Conservation (phyloP, 2,113 vertebrate genomes). For the Corvus hawaiiensis region DNA sequence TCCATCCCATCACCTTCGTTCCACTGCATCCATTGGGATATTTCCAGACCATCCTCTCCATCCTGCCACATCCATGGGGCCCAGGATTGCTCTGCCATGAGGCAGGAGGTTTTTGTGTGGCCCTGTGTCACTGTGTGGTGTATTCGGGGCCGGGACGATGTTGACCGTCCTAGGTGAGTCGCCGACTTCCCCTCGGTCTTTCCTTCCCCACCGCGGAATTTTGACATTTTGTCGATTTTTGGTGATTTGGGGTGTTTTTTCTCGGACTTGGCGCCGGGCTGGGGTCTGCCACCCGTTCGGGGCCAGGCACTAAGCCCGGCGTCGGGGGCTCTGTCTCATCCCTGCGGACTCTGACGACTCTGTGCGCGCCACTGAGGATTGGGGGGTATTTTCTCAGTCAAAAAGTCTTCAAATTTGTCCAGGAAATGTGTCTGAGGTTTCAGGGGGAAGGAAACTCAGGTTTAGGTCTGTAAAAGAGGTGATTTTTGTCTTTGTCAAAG, state of each 20-base stretch:
- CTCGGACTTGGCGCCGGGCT: background rate
- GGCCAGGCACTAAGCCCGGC: accelerated
- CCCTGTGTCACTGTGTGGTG: background rate
- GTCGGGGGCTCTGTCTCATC: background rate
- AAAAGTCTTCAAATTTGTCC: background rate
- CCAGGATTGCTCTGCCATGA: background rate
- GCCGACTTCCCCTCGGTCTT: background rate
- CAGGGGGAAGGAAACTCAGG: background rate
- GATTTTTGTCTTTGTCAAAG: background rate
- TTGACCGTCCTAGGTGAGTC: slow-evolving; percentile 49
- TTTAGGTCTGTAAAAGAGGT: background rate
- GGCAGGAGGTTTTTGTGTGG: slow-evolving; percentile 36
- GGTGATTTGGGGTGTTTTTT: background rate
- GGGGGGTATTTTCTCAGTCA: background rate
- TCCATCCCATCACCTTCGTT: background rate
- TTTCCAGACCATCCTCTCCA: background rate
- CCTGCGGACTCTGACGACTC: background rate
- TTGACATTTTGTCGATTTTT: background rate
- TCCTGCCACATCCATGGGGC: background rate
- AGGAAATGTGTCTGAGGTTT: background rate
- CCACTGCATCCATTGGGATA: background rate
- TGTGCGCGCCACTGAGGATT: accelerated
- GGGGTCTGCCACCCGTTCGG: accelerated
- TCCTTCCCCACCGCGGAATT: background rate
- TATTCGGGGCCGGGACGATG: background rate